Conservation (phyloP, 2,888 invertebrate genomes). For the Salticus scenicus region DNA sequence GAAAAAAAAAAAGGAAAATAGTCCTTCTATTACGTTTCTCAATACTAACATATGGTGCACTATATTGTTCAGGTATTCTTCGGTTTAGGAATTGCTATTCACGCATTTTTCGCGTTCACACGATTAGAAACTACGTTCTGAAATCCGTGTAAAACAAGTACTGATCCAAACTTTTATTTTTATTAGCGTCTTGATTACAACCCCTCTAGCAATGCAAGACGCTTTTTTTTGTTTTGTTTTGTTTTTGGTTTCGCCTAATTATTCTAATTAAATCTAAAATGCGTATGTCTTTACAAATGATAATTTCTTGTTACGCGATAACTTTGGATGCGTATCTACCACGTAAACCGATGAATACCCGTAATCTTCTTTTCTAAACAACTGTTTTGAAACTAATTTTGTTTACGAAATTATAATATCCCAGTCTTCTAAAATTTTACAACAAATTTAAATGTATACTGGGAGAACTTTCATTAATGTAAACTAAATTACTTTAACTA, state of each 20-base stretch:
- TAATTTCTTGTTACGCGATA: slow-evolving; percentile 9
- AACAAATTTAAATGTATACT: no score
- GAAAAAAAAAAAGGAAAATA: slow-evolving; percentile 6
- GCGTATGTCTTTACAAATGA: not conserved
- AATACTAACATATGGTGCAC: not conserved
- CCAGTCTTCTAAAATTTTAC: no score
- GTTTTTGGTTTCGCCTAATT: no score
- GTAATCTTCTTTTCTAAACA: not conserved
- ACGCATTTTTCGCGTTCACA: slow-evolving; percentile 13
- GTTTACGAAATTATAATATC: no score
- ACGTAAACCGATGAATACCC: slow-evolving; percentile 8
- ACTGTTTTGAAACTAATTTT: no score
- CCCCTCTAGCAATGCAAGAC: slow-evolving; percentile 12
- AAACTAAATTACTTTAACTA: no score
- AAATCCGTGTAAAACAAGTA: not conserved
- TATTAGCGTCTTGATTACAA: slow-evolving; percentile 9
- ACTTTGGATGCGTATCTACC: slow-evolving; percentile 9
- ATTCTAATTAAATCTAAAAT: not conserved
- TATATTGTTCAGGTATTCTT: not conserved
- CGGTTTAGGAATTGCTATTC: not conserved
- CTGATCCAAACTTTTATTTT: not conserved
- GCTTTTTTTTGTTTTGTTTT: not conserved
- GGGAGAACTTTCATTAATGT: no score
- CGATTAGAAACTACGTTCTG: slow-evolving; percentile 8
- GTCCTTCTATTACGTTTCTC: not conserved